A percentile compares a stretch with the other conserved stretches of the same genome.
Conservation (phyloP, 2,113 vertebrate species). For the Micronycteris hirsuta region DNA sequence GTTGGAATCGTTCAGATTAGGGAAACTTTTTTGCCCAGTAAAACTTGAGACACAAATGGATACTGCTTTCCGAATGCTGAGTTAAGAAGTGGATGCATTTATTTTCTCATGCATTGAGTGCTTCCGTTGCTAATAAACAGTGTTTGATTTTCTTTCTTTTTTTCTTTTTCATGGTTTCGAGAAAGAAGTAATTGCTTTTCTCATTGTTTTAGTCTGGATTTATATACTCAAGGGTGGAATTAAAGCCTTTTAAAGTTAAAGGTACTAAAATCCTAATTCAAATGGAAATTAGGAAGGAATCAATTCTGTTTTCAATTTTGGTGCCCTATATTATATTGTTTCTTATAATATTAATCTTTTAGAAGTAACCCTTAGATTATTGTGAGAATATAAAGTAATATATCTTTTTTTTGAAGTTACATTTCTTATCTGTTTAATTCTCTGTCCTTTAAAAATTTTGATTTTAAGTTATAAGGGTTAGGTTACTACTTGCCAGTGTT, state of each 20-base stretch:
- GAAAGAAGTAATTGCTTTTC: constrained; percentile 44
- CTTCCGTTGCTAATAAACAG: constrained; percentile 9
- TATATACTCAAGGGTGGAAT: constrained; percentile 2
- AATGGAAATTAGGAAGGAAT: constrained; percentile 26
- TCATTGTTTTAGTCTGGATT: constrained; percentile 29
- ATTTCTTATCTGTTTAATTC: constrained; percentile 6
- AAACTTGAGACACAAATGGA: not conserved
- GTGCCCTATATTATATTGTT: not conserved
- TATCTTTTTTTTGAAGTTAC: not conserved
- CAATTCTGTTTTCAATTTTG: constrained; percentile 15
- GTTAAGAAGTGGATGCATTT: not conserved
- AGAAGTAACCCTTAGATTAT: constrained; percentile 6
- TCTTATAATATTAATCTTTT: not conserved
- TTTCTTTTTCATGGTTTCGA: constrained; percentile 12
- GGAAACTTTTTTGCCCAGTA: not conserved
- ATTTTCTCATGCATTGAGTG: not conserved
- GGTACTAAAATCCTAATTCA: constrained; percentile 5
- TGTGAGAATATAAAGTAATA: not conserved
- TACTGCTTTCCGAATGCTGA: not conserved
- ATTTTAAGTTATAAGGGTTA: not conserved
- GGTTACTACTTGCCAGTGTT: not conserved
- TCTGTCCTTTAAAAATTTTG: not conserved
- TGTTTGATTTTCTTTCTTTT: constrained; percentile 1
- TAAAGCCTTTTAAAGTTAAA: constrained; percentile 38
- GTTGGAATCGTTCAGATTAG: constrained; percentile 12